Percentiles rank a stretch among this genome's conserved stretches.
phyloP scores from a whole-genome alignment of 2,797 vertebrate species.

The Nothura maculosa region DNA sequence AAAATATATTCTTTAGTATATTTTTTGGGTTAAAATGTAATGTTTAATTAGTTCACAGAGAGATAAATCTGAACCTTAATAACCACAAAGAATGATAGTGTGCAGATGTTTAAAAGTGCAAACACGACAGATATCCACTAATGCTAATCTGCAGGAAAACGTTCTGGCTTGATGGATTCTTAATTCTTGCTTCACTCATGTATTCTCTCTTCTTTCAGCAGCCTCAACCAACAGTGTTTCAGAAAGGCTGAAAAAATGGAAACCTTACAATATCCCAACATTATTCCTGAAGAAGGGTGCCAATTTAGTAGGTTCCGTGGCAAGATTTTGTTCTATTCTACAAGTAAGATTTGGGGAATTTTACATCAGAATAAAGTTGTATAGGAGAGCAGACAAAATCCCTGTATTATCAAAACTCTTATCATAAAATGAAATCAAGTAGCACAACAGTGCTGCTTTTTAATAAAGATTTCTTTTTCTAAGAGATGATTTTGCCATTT shows the following conservation, averaged over 20 bases:
- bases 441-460: not conserved
- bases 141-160: rapidly evolving
- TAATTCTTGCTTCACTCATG: not conserved
- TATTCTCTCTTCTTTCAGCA: not conserved
- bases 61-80: not conserved
- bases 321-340: not conserved
- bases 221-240: not conserved
- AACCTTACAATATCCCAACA: not conserved
- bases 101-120: not conserved
- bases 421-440: not conserved
- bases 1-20: not conserved
- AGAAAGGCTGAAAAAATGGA: not conserved
- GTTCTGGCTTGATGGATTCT: not conserved
- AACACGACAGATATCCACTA: not conserved
- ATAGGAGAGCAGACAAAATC: not conserved
- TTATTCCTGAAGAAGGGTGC: not conserved
- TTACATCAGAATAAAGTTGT: not conserved
- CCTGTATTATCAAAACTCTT: not conserved
- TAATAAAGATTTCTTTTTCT: not conserved
- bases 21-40: not conserved
- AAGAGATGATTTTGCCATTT: not conserved
- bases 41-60: not conserved
- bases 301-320: not conserved
- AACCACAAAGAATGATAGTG: not conserved
- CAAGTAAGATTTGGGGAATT: not conserved